Evolutionary conservation across 2,797 vertebrate genomes (phyloP), one percentile per base, ranked within the genome.

Genomic region (Spinibarbus caldwelli): DNA sequence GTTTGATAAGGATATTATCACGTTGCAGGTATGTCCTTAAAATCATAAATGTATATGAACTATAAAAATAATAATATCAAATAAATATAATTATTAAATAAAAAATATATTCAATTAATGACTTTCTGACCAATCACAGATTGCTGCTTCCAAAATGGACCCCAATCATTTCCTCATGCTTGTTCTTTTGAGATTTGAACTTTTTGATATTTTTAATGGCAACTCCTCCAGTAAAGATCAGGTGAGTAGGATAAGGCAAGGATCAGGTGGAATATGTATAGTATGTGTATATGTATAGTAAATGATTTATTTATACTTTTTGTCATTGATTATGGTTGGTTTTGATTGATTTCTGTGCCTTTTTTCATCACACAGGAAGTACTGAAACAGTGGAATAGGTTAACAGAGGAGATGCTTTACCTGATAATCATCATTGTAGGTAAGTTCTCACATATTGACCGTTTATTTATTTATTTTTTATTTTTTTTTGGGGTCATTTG

Each of bases 1-100:
- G 98, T 99, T 97, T 17, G 98, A 99, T 91, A 99, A 99, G 92
- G 98, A 99, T 85, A 92, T 99, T 86, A 93, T 99, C 86, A 98
- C 99, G 97, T 96, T 99, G 77, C 98, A 99, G 97, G 98, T 99
- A 92, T 57, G 78, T 81, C n/a, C 21, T 17, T 36, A n/a, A n/a
- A n/a, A 54, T 21, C 34, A 31, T 17, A 41, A 23, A 75, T 45
- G 12, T 49, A 4, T 36, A 19, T 21, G 34, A 59, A 21, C 38
- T 49, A 4, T 21, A 2, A 36, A 57, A 59, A 34, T 43, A 36
- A 10, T 43, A n/a, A n/a, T n/a, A n/a, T n/a, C n/a, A n/a, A n/a
- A n/a, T n/a, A n/a, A 43, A 45, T 45, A 7, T n/a, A 54, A 8
- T 59, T 77, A 1, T 21, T 31, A n/a, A 45, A 15, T 34, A 0